Percentiles rank a stretch among this genome's conserved stretches.
These are phyloP conservation scores for Eristalis pertinax DNA, from an alignment of 2,888 invertebrate genomes.

Conservation along the genomic window DNA sequence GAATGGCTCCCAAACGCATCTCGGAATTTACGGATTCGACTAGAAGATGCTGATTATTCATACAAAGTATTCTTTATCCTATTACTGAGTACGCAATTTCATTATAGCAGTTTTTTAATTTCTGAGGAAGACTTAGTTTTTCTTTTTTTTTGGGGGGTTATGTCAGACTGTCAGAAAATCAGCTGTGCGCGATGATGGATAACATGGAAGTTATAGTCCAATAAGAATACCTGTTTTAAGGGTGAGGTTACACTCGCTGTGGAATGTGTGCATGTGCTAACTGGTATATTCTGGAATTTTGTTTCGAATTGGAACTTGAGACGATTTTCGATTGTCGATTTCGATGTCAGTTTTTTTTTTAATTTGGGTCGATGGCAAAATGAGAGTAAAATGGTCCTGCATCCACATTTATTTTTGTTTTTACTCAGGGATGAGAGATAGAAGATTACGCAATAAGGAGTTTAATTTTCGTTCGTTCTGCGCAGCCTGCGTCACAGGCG, in stretches of 20 bases:
- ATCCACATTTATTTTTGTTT: no score
- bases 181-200: conserved; percentile 34
- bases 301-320: no score
- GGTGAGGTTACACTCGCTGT: not conserved
- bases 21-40: conserved; percentile 14
- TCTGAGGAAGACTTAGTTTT: conserved; percentile 30
- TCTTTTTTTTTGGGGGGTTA: conserved; percentile 55
- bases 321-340: no score
- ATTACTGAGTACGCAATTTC: conserved; percentile 48
- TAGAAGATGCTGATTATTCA: not conserved
- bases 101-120: conserved; percentile 50
- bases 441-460: no score
- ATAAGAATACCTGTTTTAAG: not conserved
- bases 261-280: not conserved
- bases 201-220: not conserved
- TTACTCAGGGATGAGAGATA: no score
- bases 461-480: no score
- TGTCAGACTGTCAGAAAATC: conserved; percentile 51
- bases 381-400: no score
- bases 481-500: no score
- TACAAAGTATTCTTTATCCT: conserved; percentile 19
- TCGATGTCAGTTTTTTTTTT: no score
- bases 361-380: no score
- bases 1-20: conserved; percentile 81
- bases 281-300: no score